Evolutionary conservation across 2,797 vertebrate genomes (phyloP), one percentile per base, ranked within the genome.

Genomic region (Simalia tracyae): DNA sequence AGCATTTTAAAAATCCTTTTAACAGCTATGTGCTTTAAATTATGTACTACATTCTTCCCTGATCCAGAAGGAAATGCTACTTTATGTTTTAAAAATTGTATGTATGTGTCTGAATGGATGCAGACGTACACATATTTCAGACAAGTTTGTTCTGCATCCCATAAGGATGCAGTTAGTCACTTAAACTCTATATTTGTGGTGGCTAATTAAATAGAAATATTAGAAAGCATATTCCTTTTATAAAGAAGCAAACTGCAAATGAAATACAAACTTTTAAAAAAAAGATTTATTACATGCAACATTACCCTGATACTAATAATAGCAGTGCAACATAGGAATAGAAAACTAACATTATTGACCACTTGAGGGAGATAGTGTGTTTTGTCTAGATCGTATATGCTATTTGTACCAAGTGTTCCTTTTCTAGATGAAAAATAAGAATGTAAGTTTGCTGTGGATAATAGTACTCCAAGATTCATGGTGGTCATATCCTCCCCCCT

Each of bases 341-440:
- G 93, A 94, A 97, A 96, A 94, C 84, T 93, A 93, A 96, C 94
- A 92, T 93, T 42, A 9, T 63, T 96, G 96, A 95, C 96, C 97
- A 95, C 97, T 97, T 97, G 96, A 97, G 96, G 96, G 97, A 97
- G 96, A 96, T 97, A 96, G 96, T 96, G 96, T 92, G 95, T 97
- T 92, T 92, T 96, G 95, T 96, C 94, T 97, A 95, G 91, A 94
- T 92, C 88, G 61, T 90, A 90, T 28, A 94, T 96, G 90, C 68
- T 0, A 5, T 92, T 90, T 19, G 92, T 93, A 93, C 89, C 76
- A 72, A 85, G n/a, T 76, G 94, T 46, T 93, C 93, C 89, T 85
- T 90, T 90, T 95, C 89, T 81, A 94, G 86, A 42, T 96, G 92
- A 91, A 96, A 94, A 92, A 91, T 95, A 91, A 90, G 84, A 91